A percentile compares a stretch with the other conserved stretches of the same genome.
These are phyloP conservation scores for Orius laevigatus DNA, from an alignment of 1,140 invertebrate genomes.

Conservation along the genomic window DNA sequence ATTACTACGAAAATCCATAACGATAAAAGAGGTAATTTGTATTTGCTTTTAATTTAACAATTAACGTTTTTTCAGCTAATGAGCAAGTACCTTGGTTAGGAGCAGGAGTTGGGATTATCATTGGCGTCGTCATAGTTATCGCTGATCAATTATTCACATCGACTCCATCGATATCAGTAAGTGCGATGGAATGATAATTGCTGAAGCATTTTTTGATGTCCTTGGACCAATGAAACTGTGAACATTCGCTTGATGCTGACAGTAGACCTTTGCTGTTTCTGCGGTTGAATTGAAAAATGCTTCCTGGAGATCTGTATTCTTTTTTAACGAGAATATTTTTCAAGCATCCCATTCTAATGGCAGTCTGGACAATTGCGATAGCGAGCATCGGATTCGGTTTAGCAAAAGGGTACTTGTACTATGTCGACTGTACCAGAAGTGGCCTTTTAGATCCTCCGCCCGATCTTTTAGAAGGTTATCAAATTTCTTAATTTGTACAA, in stretches of 20 bases:
- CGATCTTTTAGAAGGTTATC: slow-evolving; percentile 29
- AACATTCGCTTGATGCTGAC: too few species aligned
- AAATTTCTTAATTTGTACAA: slow-evolving; percentile 18
- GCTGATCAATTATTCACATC: slow-evolving; percentile 48
- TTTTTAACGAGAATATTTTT: slow-evolving; percentile 15
- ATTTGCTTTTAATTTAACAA: too few species aligned
- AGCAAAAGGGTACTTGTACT: slow-evolving; percentile 35
- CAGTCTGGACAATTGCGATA: slow-evolving; percentile 37
- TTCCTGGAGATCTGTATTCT: slow-evolving; percentile 8
- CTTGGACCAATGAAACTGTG: too few species aligned
- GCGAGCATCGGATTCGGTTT: slow-evolving; percentile 39
- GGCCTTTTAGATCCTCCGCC: slow-evolving; percentile 36
- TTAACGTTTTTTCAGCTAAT: slow-evolving; percentile 35
- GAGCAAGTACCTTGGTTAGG: slow-evolving; percentile 59
- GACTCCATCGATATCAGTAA: slow-evolving; percentile 48
- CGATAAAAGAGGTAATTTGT: slow-evolving; percentile 30
- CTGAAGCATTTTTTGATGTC: not conserved
- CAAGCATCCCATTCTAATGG: slow-evolving; percentile 42
- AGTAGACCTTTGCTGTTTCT: too few species aligned
- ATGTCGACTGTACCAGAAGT: slow-evolving; percentile 34
- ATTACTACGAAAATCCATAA: slow-evolving; percentile 40
- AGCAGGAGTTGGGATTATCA: slow-evolving; percentile 50
- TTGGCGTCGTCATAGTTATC: slow-evolving; percentile 52
- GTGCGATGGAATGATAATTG: slow-evolving; percentile 18
- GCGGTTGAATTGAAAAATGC: too few species aligned